A percentile compares a stretch with the other conserved stretches of the same genome.
Conservation (phyloP, 2,797 vertebrate genomes). For the Australoheros facetus region DNA sequence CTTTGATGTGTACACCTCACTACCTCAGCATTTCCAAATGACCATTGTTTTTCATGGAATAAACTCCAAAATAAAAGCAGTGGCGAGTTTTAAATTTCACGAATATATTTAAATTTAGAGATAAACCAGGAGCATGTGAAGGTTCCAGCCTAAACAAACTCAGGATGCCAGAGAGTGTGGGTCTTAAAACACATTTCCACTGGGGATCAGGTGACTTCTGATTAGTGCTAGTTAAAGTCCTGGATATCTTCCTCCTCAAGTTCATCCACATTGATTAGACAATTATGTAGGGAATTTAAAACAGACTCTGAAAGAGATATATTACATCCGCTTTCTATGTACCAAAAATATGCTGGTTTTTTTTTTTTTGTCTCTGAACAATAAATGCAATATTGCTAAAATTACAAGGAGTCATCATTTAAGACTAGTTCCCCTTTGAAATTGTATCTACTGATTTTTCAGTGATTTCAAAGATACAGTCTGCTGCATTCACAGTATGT, state of each 20-base stretch:
- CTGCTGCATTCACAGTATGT: not conserved
- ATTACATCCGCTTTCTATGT: constrained; percentile 41
- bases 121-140: constrained; percentile 50
- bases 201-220: constrained; percentile 64
- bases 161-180: constrained; percentile 65
- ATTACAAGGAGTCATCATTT: not conserved
- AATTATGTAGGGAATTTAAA: constrained; percentile 33
- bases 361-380: not conserved
- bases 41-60: not conserved
- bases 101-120: constrained; percentile 24
- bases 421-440: constrained; percentile 3
- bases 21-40: not conserved
- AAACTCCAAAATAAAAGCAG: not conserved
- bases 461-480: not conserved
- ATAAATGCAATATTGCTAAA: not conserved
- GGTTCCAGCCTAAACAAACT: constrained; percentile 72
- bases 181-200: constrained; percentile 60
- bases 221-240: constrained; percentile 61
- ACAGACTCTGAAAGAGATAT: constrained; percentile 30
- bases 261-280: constrained; percentile 48
- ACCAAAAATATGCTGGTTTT: constrained; percentile 16
- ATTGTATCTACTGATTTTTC: not conserved
- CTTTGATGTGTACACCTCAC: constrained; percentile 25
- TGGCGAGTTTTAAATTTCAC: not conserved
- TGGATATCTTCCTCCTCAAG: constrained; percentile 55